These are phyloP conservation scores for Microplitis demolitor DNA, from an alignment of 1,140 invertebrate genomes.

Conservation along the genomic window DNA sequence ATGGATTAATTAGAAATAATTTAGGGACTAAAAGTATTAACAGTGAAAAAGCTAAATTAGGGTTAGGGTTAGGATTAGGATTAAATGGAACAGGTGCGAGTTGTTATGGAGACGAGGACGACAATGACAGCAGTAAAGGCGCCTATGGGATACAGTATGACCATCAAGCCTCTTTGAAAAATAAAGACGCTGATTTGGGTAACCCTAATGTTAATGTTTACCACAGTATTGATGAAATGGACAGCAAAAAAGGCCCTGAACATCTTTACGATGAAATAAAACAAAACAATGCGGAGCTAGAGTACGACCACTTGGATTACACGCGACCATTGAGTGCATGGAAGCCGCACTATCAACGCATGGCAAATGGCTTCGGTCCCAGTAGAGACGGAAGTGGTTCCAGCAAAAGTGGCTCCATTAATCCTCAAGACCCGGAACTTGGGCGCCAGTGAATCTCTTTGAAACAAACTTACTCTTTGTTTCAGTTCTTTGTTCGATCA, in stretches of 20 bases:
- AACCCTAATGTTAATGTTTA: constrained; percentile 84
- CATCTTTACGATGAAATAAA: constrained; percentile 93
- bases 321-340: constrained; percentile 77
- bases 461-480: background rate
- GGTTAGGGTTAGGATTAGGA: constrained; percentile 35
- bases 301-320: constrained; percentile 88
- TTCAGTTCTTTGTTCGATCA: background rate
- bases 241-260: constrained; percentile 72
- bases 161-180: constrained; percentile 70
- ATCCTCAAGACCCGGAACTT: constrained; percentile 40
- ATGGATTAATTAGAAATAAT: constrained; percentile 71
- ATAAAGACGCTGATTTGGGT: constrained; percentile 79
- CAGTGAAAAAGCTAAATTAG: constrained; percentile 47
- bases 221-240: constrained; percentile 76
- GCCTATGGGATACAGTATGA: constrained; percentile 64
- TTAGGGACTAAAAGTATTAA: constrained; percentile 63
- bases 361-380: constrained; percentile 66
- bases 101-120: constrained; percentile 50
- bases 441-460: constrained; percentile 34
- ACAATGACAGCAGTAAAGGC: constrained; percentile 59
- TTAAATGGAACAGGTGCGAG: no score
- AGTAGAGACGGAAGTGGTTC: constrained; percentile 37
- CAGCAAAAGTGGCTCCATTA: constrained; percentile 28
- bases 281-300: constrained; percentile 75
- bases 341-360: constrained; percentile 84